Evolutionary conservation across 2,113 vertebrate genomes (phyloP), one percentile per base, ranked within the genome.

Genomic region (Larimichthys crocea): DNA sequence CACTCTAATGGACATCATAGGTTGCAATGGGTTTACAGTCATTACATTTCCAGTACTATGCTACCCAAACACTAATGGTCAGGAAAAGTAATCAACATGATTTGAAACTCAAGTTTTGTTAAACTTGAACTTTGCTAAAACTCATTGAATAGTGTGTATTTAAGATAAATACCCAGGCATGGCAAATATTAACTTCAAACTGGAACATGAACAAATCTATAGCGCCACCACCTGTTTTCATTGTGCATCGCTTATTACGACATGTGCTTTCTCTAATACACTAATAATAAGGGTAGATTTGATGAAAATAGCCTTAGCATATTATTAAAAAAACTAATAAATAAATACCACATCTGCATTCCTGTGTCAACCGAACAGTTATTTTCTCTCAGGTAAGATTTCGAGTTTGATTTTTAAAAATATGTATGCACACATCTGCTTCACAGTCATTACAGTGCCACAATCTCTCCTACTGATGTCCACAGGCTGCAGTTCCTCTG

Each of bases 241-340:
- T 17, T 50, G 15, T n/a, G 2, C 49, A 40, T 68, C 64, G 42
- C 10, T 52, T 52, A 19, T 40, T 64, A 62, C 1, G 19, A 40
- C 5, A 46, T 24, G 22, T 22, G 57, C 3, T 31, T 8, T 46
- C n/a, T n/a, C 26, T 24, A 40, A 46, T 55, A 48, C 29, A 29
- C 44, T 24, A 40, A 46, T 55, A 57, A 19, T 65, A n/a, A 59
- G 22, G 26, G 20, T 29, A 49, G 50, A 10, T 56, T 20, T 22
- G 17, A 71, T 44, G 5, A 55, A 79, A 79, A 79, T 63, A 48
- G 15, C 14, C 55, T 48, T 40, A 56, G 12, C 35, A 19, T 53
- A 17, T 53, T 53, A 52, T 24, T 48, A 35, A 35, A 35, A 35
- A 35, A 35, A 35, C n/a, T 4, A 35, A 35, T 5, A 31, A 31